Conservation (phyloP, 2,888 invertebrate genomes). For the Syritta pipiens region DNA sequence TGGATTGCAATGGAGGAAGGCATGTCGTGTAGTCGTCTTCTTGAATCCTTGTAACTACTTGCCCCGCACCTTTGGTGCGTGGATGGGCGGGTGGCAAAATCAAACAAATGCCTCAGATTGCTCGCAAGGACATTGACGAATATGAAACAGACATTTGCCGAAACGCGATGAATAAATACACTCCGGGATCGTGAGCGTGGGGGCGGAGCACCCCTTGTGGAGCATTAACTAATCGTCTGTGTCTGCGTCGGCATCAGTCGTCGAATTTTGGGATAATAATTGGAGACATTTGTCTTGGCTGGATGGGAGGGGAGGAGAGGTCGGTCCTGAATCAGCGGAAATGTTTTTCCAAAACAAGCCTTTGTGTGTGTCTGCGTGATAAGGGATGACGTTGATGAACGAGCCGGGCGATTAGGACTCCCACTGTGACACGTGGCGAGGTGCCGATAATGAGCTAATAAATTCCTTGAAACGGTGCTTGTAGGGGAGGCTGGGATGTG, state of each 20-base stretch:
- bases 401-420: conserved; percentile 39
- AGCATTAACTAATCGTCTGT: conserved; percentile 55
- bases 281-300: conserved; percentile 59
- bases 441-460: conserved; percentile 58
- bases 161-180: conserved; percentile 58
- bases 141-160: conserved; percentile 62
- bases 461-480: conserved; percentile 22
- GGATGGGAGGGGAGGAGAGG: conserved; percentile 1
- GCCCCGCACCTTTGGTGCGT: neutral
- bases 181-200: conserved; percentile 1
- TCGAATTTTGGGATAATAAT: conserved; percentile 51
- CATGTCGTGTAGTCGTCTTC: conserved; percentile 34
- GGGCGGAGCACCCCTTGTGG: conserved; percentile 11
- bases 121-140: conserved; percentile 63
- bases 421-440: conserved; percentile 52
- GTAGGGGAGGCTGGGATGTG: too few relatives aligned
- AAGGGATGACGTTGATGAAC: conserved; percentile 62
- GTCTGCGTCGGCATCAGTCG: conserved; percentile 42
- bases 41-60: conserved; percentile 37
- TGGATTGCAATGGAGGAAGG: conserved; percentile 66
- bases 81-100: conserved; percentile 14
- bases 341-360: conserved; percentile 34
- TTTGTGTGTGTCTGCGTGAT: conserved; percentile 41
- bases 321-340: conserved; percentile 17
- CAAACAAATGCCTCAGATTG: conserved; percentile 60